phyloP scores from a whole-genome alignment of 2,888 invertebrate genomes.

The Standfussiana lucernea region DNA sequence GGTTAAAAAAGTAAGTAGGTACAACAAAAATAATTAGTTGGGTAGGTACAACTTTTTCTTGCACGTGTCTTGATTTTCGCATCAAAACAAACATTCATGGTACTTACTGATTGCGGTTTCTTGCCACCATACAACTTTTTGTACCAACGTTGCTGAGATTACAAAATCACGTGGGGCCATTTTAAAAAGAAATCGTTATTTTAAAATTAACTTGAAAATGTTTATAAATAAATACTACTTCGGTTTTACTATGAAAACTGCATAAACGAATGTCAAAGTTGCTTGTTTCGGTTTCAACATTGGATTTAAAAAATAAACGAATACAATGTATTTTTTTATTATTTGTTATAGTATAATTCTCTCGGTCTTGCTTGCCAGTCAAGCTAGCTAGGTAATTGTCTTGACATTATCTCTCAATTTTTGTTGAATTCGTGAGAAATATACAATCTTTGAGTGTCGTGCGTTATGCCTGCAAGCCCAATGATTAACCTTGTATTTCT shows the following conservation, averaged over 20 bases:
- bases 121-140: neutral
- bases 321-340: too few species aligned
- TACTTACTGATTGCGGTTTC: too few species aligned
- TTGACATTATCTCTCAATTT: neutral
- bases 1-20: neutral
- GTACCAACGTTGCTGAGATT: neutral
- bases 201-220: neutral
- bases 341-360: neutral
- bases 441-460: neutral
- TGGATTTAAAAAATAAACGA: neutral
- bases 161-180: conserved; percentile 4
- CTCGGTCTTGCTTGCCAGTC: neutral
- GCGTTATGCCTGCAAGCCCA: neutral
- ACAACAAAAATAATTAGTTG: neutral
- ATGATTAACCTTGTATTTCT: neutral
- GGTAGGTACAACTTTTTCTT: neutral
- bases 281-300: too few species aligned
- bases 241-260: neutral
- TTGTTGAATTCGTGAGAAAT: neutral
- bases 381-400: neutral
- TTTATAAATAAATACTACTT: neutral
- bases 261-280: neutral
- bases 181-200: neutral
- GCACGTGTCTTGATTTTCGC: neutral
- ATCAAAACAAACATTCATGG: too few species aligned